Base-by-base conservation (phyloP, 2,888 invertebrate genomes). In the Anoplius nigerrimus region DNA sequence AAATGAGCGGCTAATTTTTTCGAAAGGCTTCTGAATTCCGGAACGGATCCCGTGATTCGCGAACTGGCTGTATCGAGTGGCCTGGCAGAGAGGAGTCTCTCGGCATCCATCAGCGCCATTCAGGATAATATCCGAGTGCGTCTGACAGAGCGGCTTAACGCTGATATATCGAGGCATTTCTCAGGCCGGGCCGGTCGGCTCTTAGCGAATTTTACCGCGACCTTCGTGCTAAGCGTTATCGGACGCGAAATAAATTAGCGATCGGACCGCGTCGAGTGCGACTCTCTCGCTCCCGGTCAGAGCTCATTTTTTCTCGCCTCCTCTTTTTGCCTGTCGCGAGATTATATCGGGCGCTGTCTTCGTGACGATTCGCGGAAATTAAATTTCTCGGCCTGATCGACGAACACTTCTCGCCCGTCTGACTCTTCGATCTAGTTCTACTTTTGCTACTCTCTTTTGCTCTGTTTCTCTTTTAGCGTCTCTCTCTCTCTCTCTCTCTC, bases 161-260 rank as follows among this genome's bases (percentile, higher is more conserved):
- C 74, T 83, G 80, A 83, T 84, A 78, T 82, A 82, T 82, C 78
- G 79, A 72, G 70, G 74, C 79, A 83, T 83, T 81, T 82, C 82
- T 83, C 83, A 82, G 75, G 22, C 24, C 64, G 69, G 59, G 73
- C 62, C 67, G 69, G 64, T 71, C 46, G 45, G 57, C 72, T 71
- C 68, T 73, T 69, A 70, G 53, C 61, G 54, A 73, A 58, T 79
- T 79, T 79, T 79, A 70, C 71, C 76, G 55, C 69, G 59, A 60
- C 22, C 69, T 58, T 54, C 48, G 51, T 27, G 59, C 56, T 24
- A 69, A 68, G 65, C 60, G 54, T 54, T 65, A 59, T 60, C 66
- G 56, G 45, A 55, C 51, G 42, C 53, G 45, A 68, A 22, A 64
- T 68, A 64, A 64, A 68, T 68, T 68, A 75, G 71, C 66, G 53